Conservation (phyloP, 2,888 invertebrate species). For the Parelbella ahira region DNA sequence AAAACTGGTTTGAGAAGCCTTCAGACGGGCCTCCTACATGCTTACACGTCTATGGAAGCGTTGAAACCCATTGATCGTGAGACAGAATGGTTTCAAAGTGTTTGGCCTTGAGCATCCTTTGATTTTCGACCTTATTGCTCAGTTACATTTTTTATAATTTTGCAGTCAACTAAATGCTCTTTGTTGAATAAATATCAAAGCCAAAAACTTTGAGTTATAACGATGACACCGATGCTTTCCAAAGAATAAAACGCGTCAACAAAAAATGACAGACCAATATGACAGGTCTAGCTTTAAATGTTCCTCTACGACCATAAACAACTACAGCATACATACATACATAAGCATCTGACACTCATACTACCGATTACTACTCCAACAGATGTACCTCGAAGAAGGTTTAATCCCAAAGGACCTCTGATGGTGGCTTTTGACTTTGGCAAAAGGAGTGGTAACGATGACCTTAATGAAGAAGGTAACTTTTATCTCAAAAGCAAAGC, state of each 20-base stretch:
- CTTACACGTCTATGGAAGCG: slow-evolving; percentile 18
- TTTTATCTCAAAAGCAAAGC: slow-evolving; percentile 1
- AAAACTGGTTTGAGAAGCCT: slow-evolving; percentile 36
- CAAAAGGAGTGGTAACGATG: slow-evolving; percentile 60
- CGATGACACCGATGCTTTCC: no score
- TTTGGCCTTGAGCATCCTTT: slow-evolving; percentile 5
- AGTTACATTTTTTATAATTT: no score
- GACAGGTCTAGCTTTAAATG: slow-evolving; percentile 25
- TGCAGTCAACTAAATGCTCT: no score
- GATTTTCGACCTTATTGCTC: no score
- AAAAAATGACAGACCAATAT: background rate
- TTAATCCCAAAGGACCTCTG: slow-evolving; percentile 55
- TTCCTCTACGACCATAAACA: no score
- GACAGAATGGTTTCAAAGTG: slow-evolving; percentile 24
- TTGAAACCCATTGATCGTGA: slow-evolving; percentile 24
- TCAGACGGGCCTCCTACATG: slow-evolving; percentile 28
- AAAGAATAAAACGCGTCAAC: no score
- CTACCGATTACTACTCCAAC: slow-evolving; percentile 31
- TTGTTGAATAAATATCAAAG: slow-evolving; percentile 1
- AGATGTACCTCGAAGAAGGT: slow-evolving; percentile 49
- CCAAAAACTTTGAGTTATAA: slow-evolving; percentile 19
- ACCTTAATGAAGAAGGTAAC: slow-evolving; percentile 62
- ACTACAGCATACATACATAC: no score
- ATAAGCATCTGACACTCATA: slow-evolving; percentile 20
- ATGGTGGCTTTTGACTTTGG: slow-evolving; percentile 64